Evolutionary conservation across 2,888 invertebrate genomes (phyloP).

Genomic region (Apantesis nais): DNA sequence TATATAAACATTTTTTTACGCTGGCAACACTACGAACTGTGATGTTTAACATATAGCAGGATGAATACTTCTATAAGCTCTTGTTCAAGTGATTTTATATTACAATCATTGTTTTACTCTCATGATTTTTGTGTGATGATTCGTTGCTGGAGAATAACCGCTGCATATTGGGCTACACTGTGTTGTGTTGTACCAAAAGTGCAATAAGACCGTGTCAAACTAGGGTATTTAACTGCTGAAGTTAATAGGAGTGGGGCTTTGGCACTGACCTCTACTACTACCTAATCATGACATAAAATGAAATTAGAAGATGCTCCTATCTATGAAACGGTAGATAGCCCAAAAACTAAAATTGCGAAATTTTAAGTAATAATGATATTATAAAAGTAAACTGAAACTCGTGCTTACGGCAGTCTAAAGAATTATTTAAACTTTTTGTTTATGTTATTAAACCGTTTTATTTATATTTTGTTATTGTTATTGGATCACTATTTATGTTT

Average conservation of each 20-base stretch:
- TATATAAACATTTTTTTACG: neutral
- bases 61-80: neutral
- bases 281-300: neutral
- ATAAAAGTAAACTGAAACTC: too few species aligned
- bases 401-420: too few species aligned
- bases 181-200: conserved; percentile 43
- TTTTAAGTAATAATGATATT: too few species aligned
- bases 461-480: neutral
- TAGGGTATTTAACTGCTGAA: conserved; percentile 59
- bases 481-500: neutral
- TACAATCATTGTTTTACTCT: neutral
- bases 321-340: too few species aligned
- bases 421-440: too few species aligned
- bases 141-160: conserved; percentile 24
- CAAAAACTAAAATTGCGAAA: too few species aligned
- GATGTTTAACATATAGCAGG: neutral
- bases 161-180: conserved; percentile 27
- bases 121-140: conserved; percentile 33
- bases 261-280: neutral
- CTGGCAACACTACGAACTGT: neutral
- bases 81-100: neutral
- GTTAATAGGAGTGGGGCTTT: conserved; percentile 24
- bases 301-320: neutral
- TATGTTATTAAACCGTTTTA: neutral
- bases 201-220: conserved; percentile 68